Evolutionary conservation across 2,888 invertebrate species (phyloP).

Genomic region (Calliphora vomitoria): DNA sequence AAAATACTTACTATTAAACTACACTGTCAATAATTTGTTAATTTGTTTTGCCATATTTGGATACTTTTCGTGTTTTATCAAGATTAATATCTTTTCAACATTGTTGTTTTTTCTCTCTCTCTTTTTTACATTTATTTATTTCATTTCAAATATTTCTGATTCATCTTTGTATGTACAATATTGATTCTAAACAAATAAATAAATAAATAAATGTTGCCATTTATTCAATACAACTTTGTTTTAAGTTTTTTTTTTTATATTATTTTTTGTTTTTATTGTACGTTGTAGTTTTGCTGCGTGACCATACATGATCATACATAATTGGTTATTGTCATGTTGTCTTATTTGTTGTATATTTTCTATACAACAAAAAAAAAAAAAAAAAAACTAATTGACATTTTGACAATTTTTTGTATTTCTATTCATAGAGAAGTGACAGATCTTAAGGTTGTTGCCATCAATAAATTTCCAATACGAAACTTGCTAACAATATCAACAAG

Average conservation of each 20-base stretch:
- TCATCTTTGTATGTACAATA: constrained; percentile 61
- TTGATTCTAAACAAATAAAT: constrained; percentile 68
- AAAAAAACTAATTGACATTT: constrained; percentile 73
- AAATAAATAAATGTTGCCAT: constrained; percentile 54
- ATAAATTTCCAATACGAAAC: constrained; percentile 66
- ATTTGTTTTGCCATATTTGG: constrained; percentile 72
- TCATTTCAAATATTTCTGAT: constrained; percentile 71
- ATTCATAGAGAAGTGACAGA: constrained; percentile 72
- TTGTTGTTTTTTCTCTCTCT: constrained; percentile 19
- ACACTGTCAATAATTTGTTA: constrained; percentile 68
- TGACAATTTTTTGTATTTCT: constrained; percentile 70
- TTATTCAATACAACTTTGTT: constrained; percentile 37
- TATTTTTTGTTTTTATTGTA: neutral
- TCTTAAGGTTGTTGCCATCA: constrained; percentile 74
- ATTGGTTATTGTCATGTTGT: constrained; percentile 74
- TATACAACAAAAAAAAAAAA: neutral
- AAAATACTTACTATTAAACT: constrained; percentile 36
- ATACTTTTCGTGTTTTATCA: constrained; percentile 65
- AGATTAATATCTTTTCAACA: constrained; percentile 63
- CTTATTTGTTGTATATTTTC: constrained; percentile 51
- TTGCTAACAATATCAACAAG: constrained; percentile 65
- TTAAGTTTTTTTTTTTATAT: constrained; percentile 14
- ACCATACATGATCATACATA: constrained; percentile 74
- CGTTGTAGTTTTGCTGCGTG: constrained; percentile 63
- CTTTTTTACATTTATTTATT: constrained; percentile 51